Percentiles rank a stretch among this genome's conserved stretches.
Evolutionary conservation across 2,113 vertebrate genomes (phyloP).

Genomic region (Megaceryle torquata): DNA sequence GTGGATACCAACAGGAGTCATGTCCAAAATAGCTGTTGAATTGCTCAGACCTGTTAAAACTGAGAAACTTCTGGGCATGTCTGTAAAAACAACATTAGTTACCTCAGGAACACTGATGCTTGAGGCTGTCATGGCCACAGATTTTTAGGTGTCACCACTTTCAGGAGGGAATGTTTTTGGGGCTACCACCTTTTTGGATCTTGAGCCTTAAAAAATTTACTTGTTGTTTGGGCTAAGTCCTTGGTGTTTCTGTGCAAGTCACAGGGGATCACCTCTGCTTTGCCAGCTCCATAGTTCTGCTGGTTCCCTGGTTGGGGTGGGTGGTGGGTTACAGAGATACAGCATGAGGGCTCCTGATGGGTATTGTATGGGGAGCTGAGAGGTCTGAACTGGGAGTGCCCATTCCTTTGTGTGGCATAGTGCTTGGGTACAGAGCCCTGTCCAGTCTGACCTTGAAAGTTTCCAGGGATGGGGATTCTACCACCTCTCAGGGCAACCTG

Average conservation of each 20-base stretch:
- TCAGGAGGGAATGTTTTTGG: not conserved
- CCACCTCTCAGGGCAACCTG: not conserved
- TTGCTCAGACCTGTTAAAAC: not conserved
- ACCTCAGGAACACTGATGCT: not conserved
- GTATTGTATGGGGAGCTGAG: not conserved
- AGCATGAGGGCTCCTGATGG: not conserved
- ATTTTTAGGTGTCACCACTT: not conserved
- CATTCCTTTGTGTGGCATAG: not conserved
- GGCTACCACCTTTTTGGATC: not conserved
- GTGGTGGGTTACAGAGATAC: not conserved
- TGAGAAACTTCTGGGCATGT: not conserved
- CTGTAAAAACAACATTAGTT: not conserved
- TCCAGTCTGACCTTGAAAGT: not conserved
- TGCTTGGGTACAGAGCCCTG: not conserved
- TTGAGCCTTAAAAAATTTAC: not conserved
- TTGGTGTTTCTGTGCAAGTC: not conserved
- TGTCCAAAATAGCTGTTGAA: conserved; percentile 4
- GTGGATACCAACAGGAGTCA: conserved; percentile 7
- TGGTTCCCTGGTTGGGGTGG: accelerated
- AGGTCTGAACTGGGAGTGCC: not conserved
- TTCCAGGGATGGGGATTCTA: not conserved
- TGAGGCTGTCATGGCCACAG: not conserved
- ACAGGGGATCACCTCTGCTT: not conserved
- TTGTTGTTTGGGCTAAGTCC: not conserved
- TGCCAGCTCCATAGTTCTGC: not conserved